Base-by-base conservation (phyloP, 1,140 invertebrate genomes). In the Dufourea novaeangliae region DNA sequence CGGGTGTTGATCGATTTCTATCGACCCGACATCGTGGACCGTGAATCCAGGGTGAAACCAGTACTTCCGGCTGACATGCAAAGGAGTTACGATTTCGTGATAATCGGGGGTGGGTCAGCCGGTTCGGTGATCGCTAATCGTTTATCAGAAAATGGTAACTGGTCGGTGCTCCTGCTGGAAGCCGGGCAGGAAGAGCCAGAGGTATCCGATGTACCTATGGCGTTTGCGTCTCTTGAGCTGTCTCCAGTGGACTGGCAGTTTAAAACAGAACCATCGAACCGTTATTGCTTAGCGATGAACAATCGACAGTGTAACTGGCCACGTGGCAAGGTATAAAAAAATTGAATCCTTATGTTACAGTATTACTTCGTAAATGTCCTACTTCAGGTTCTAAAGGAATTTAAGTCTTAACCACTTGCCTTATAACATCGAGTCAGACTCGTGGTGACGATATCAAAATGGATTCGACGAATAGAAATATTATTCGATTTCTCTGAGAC, bases 171-270 rank as follows among this genome's bases (percentile, higher is more conserved):
- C 1, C 90, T 98, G 11, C 67, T 98, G n/a, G 97, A 98, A 92
- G 97, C 97, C 0, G 95, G 95, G 0, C 93, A 91, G n/a, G 96
- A 97, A 79, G 97, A 98, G 86, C 94, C 95, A 20, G 89, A 95
- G 0, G 90, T 96, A 34, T 94, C 95, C 0, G 96, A 97, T 75
- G 88, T 97, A 8, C 97, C 97, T 0, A 89, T 95, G 0, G 70
- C 97, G 66, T 96, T n/a, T n/a, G n/a, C n/a, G n/a, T n/a, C n/a
- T n/a, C n/a, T n/a, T n/a, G n/a, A n/a, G n/a, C n/a, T n/a, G n/a
- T n/a, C n/a, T n/a, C n/a, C n/a, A n/a, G n/a, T 96, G 67, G 97
- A 97, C 88, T 98, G 97, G 97, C 93, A 95, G 79, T 97, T 96
- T 82, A 93, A 94, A 68, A 96, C 96, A 0, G 95, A 96, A 83